A percentile compares a stretch with the other conserved stretches of the same genome.
These are phyloP conservation scores for Miichthys miiuy DNA, from an alignment of 2,797 vertebrate species.

Conservation along the genomic window DNA sequence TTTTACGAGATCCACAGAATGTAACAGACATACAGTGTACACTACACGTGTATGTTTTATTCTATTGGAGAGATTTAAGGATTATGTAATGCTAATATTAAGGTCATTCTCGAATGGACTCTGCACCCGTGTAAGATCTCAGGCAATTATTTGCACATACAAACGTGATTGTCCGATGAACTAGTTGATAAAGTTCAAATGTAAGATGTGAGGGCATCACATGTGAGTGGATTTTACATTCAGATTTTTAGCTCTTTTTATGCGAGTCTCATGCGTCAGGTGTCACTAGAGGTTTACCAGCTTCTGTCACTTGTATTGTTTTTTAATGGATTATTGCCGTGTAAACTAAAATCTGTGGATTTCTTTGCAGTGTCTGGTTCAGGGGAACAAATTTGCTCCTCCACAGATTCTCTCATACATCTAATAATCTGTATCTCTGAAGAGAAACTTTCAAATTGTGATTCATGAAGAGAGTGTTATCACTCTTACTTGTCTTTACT, in stretches of 20 bases:
- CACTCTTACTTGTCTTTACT: neutral
- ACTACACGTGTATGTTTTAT: neutral
- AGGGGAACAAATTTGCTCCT: no score
- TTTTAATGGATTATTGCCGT: neutral
- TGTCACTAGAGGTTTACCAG: neutral
- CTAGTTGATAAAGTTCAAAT: neutral
- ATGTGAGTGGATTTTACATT: neutral
- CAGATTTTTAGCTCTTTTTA: neutral
- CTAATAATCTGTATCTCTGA: neutral
- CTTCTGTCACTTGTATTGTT: neutral
- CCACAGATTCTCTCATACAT: neutral
- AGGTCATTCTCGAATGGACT: slow-evolving; percentile 56
- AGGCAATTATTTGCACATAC: slow-evolving; percentile 12
- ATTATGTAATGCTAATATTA: slow-evolving; percentile 43
- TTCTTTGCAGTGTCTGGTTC: neutral
- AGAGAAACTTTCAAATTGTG: neutral
- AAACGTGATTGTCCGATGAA: slow-evolving; percentile 8
- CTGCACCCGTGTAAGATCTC: slow-evolving; percentile 50
- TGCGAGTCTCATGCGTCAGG: neutral
- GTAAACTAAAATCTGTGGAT: neutral
- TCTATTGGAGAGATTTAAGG: neutral
- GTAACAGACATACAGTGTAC: neutral
- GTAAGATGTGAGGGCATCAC: neutral
- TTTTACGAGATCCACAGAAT: neutral
- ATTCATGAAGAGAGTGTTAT: neutral